These are phyloP conservation scores for Gadopsis marmoratus DNA, from an alignment of 2,797 vertebrate genomes.

Conservation along the genomic window DNA sequence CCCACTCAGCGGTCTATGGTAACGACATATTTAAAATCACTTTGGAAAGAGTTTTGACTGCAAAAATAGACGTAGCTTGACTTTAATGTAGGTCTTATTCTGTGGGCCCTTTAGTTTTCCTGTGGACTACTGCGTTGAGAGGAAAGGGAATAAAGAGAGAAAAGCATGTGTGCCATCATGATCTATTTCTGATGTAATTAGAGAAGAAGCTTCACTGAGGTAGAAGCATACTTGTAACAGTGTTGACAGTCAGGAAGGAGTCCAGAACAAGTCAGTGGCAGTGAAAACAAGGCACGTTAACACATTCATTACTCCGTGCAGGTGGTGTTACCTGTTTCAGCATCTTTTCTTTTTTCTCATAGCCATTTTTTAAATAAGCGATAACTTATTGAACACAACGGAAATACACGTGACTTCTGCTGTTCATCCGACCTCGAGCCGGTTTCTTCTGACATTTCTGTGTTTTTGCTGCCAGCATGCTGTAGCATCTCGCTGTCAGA, in stretches of 20 bases:
- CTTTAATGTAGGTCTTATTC: background rate
- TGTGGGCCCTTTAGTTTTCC: conserved; percentile 2
- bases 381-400: conserved; percentile 20
- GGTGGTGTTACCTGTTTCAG: conserved; percentile 10
- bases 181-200: conserved; percentile 64
- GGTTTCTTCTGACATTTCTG: conserved; percentile 15
- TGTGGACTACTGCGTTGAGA: conserved; percentile 20
- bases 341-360: background rate
- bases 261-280: conserved; percentile 40
- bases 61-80: background rate
- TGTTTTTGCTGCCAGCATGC: conserved; percentile 6
- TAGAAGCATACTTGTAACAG: conserved; percentile 46
- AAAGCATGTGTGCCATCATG: conserved; percentile 45
- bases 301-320: conserved; percentile 20
- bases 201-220: conserved; percentile 44
- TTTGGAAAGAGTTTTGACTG: background rate
- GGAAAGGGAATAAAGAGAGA: conserved; percentile 16
- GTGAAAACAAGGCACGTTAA: conserved; percentile 38
- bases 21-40: background rate
- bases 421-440: conserved; percentile 10
- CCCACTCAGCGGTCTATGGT: background rate
- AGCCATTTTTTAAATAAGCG: conserved; percentile 24
- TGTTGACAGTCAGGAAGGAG: conserved; percentile 43
- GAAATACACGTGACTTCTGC: conserved; percentile 23
- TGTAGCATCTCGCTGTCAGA: conserved; percentile 20